phyloP scores from a whole-genome alignment of 1,140 invertebrate species.

The Muscidifurax raptorellus region DNA sequence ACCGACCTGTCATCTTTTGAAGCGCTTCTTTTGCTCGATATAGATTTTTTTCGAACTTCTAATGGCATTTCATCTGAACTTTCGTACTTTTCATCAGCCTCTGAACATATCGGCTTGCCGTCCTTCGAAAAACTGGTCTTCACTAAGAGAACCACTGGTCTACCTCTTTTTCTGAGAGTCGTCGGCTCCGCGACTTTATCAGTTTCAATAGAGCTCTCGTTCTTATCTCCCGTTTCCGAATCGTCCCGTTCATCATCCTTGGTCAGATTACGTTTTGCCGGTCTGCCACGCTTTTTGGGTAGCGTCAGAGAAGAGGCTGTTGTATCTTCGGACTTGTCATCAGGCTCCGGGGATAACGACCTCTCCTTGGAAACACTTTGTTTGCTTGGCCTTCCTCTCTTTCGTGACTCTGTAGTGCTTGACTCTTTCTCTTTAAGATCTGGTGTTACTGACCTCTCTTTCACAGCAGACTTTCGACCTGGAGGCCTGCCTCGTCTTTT shows the following conservation, averaged over 20 bases:
- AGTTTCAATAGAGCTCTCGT: constrained; percentile 17
- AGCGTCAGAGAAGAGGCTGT: constrained; percentile 24
- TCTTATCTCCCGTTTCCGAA: background rate
- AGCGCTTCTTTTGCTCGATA: background rate
- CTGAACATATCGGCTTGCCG: background rate
- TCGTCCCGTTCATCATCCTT: background rate
- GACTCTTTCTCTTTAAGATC: constrained; percentile 33
- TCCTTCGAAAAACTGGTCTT: constrained; percentile 46
- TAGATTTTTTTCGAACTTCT: background rate
- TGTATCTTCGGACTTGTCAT: background rate
- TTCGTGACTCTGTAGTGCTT: too few relatives aligned
- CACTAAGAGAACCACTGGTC: constrained; percentile 12
- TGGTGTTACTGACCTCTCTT: constrained; percentile 15
- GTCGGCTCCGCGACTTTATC: background rate
- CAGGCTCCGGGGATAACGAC: background rate
- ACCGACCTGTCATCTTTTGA: too few relatives aligned
- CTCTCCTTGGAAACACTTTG: constrained; percentile 15
- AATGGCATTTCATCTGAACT: background rate
- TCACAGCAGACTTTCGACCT: constrained; percentile 40
- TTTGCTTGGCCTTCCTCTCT: constrained; percentile 55
- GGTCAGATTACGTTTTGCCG: constrained; percentile 52
- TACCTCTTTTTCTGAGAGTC: background rate
- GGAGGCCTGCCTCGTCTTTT: constrained; percentile 48
- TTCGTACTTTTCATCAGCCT: background rate
- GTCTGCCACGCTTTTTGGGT: constrained; percentile 61